Base-by-base conservation (phyloP, 2,888 invertebrate genomes). In the Pharmacophagus antenor region DNA sequence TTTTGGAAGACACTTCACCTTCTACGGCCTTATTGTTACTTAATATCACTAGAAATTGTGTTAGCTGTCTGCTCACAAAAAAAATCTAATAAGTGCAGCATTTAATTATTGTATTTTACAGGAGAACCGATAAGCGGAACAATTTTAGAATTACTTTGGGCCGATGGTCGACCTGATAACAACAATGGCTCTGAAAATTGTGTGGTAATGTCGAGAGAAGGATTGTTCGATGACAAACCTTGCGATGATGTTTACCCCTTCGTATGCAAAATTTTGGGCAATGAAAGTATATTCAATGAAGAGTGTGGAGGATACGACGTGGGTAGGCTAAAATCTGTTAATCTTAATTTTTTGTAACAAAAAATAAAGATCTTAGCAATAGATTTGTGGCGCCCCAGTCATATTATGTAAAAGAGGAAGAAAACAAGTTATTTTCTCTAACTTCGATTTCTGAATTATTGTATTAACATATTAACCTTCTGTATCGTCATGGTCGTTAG, bases 151-250 rank as follows among this genome's bases (percentile, higher is more conserved):
- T 67, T 78, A 5, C 68, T 81, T 0, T 81, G 81, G 81, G 71
- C 68, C 6, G 76, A 79, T 65, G 80, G 79, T 41, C 70, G 68
- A 15, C 79, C 79, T 8, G 71, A 80, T 56, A 77, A 74, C 58
- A 27, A 62, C 5, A 72, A 76, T 50, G 70, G 69, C 17, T 55
- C 66, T n/a, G 78, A 80, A 61, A 72, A 78, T 56, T 80, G 80
- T 60, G 77, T 79, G 1, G 73, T 80, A 17, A 82, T 82, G 79
- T 78, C 76, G 2, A 72, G 80, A 64, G 77, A 80, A 62, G 82
- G 80, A 1, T 63, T 79, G 8, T 69, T 82, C 22, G 80, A 80
- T 46, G 80, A 80, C 64, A 69, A 71, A 8, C 65, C 74, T 0
- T 82, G 82, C 56, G 52, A 67, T 10, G 70, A 73, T 6, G 72